A percentile compares a stretch with the other conserved stretches of the same genome.
Evolutionary conservation across 2,888 invertebrate genomes (phyloP).

Genomic region (Odontocolon sp.): DNA sequence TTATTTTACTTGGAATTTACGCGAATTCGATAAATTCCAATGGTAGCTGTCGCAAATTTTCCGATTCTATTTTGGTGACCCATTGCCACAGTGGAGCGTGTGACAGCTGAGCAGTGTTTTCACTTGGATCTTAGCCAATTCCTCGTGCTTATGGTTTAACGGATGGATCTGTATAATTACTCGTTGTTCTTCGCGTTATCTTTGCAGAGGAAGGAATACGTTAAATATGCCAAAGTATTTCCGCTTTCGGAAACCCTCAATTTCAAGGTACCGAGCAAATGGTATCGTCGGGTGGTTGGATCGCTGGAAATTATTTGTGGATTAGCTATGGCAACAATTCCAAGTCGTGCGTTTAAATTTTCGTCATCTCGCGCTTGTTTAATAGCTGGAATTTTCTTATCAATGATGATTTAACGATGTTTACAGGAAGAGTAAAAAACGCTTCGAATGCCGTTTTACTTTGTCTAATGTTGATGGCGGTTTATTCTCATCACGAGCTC

Average conservation of each 20-base stretch:
- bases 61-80: slow-evolving; percentile 68
- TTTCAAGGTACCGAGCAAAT: slow-evolving; percentile 95
- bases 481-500: slow-evolving; percentile 96
- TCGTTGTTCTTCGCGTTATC: not conserved
- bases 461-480: slow-evolving; percentile 92
- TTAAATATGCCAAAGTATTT: slow-evolving; percentile 97
- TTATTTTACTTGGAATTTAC: not conserved
- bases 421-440: slow-evolving; percentile 94
- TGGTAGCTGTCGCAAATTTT: slow-evolving; percentile 54
- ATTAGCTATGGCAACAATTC: slow-evolving; percentile 90
- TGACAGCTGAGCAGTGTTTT: slow-evolving; percentile 66
- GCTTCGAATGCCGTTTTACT: slow-evolving; percentile 93
- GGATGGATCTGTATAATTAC: not conserved
- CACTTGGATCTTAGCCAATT: slow-evolving; percentile 63
- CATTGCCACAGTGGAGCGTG: slow-evolving; percentile 70
- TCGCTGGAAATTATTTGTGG: slow-evolving; percentile 93
- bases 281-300: slow-evolving; percentile 93
- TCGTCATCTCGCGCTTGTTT: not conserved
- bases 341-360: slow-evolving; percentile 87
- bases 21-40: slow-evolving; percentile 59
- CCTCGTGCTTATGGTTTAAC: slow-evolving; percentile 32
- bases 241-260: slow-evolving; percentile 91
- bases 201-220: slow-evolving; percentile 95
- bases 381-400: too few species aligned
- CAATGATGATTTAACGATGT: slow-evolving; percentile 43